phyloP scores from a whole-genome alignment of 2,113 vertebrate species.

The Thryonomys swinderianus region DNA sequence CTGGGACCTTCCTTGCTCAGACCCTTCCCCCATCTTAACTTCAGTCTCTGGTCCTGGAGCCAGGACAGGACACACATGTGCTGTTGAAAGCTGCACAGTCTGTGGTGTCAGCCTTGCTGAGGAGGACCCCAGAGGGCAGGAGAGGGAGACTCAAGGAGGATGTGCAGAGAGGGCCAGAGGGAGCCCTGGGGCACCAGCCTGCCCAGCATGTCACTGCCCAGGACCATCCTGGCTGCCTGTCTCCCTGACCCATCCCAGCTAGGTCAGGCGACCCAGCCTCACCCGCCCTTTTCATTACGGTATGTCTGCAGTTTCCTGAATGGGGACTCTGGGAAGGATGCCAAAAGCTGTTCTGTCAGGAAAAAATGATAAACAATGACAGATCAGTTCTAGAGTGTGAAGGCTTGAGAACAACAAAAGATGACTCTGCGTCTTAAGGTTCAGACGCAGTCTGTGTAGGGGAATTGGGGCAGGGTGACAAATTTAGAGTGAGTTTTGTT shows the following conservation, averaged over 20 bases:
- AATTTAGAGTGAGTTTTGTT: neutral
- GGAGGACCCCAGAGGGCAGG: neutral
- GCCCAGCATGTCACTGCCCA: neutral
- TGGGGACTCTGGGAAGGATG: neutral
- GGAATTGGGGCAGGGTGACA: neutral
- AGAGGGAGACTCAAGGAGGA: neutral
- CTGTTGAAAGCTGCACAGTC: neutral
- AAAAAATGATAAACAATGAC: neutral
- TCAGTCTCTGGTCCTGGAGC: neutral
- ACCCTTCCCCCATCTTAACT: neutral
- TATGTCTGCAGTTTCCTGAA: neutral
- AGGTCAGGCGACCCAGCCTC: neutral
- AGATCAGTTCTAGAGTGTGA: neutral
- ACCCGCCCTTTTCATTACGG: accelerated
- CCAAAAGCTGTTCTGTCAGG: neutral
- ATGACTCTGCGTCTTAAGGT: accelerated
- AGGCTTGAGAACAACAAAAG: no score
- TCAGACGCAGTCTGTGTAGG: neutral
- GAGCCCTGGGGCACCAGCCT: neutral
- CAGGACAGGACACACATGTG: neutral
- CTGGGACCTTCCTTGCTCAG: neutral
- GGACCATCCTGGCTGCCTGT: neutral
- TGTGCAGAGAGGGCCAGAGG: neutral
- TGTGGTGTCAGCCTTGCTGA: neutral
- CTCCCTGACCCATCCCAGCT: neutral